Evolutionary conservation across 1,140 invertebrate genomes (phyloP), one percentile per base, ranked within the genome.

Genomic region (Drosophila guanche): DNA sequence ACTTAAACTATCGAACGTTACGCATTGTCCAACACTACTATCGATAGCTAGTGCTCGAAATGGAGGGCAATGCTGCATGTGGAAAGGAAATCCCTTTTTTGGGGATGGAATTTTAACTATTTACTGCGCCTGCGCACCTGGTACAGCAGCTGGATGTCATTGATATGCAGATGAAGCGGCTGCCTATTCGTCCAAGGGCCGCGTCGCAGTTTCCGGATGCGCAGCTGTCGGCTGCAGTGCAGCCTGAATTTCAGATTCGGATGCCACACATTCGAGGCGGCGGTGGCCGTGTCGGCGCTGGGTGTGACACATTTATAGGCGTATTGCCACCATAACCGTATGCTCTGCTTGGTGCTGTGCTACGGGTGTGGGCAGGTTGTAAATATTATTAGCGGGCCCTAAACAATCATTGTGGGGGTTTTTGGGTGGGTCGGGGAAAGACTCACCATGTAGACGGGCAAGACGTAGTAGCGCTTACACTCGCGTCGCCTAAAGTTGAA

Each of bases 371-470:
- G 46, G 33, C 33, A 37, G 37, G 8, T 5, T 25, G 52, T 74
- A 55, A 83, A 63, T 65, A 65, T 67, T 75, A 79, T 65, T 25
- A 20, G 16, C 16, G 63, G 37, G 47, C 61, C 62, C 59, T 80
- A 79, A 66, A 60, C 23, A 23, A 37, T 37, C 33, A 37, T 12
- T 37, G 33, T 37, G 10, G 33, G 33, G 33, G 10, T 12, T 29
- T 60, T 42, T 55, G 20, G 37, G 22, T 4, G 40, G 16, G 16
- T 20, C 16, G 16, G 40, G 47, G 46, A 43, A 57, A 71, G 46
- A 79, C 83, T 88, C 63, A 88, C 83, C 83, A 88, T 88, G 50
- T 88, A 88, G 54, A 88, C 66, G 54, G 83, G 83, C 60, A 88
- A 52, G 5, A 88, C 84, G 75, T 88, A 88, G 54, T 81, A 86